Evolutionary conservation across 2,888 invertebrate species (phyloP).

Genomic region (Eucera pruinosa): DNA sequence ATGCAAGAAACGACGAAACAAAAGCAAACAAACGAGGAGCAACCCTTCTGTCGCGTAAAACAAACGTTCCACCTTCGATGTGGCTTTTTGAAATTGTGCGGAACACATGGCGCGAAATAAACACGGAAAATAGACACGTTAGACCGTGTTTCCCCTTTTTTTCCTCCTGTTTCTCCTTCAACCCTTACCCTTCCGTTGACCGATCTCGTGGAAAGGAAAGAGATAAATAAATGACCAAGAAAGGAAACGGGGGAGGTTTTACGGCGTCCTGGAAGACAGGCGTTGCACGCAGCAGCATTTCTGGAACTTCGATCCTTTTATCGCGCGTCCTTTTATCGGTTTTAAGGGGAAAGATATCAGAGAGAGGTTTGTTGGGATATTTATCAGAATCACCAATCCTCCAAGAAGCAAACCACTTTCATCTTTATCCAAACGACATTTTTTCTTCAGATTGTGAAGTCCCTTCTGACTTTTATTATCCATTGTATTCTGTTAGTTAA

Average conservation of each 20-base stretch:
- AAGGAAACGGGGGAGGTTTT: constrained; percentile 26
- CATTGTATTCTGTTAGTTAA: too few relatives aligned
- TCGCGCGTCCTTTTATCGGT: constrained; percentile 30
- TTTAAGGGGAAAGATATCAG: constrained; percentile 15
- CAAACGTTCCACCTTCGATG: constrained; percentile 48
- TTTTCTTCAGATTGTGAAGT: constrained; percentile 26
- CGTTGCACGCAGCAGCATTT: constrained; percentile 57
- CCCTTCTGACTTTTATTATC: constrained; percentile 11
- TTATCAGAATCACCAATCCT: constrained; percentile 27
- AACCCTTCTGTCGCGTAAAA: constrained; percentile 40
- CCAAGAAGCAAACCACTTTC: constrained; percentile 1
- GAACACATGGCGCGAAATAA: constrained; percentile 54
- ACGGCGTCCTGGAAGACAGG: constrained; percentile 17
- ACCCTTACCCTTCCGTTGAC: background rate
- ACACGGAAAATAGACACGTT: constrained; percentile 23
- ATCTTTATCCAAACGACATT: constrained; percentile 8
- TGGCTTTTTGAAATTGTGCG: constrained; percentile 27
- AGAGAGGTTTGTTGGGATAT: constrained; percentile 21
- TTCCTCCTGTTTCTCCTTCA: background rate
- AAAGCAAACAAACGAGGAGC: constrained; percentile 17
- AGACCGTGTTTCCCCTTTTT: constrained; percentile 1
- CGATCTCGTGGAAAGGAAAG: constrained; percentile 21
- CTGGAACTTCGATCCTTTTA: constrained; percentile 54
- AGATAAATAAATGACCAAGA: constrained; percentile 59
- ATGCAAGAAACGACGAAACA: constrained; percentile 11